A percentile compares a stretch with the other conserved stretches of the same genome.
Conservation (phyloP, 2,888 invertebrate genomes). For the Pollenia labialis region DNA sequence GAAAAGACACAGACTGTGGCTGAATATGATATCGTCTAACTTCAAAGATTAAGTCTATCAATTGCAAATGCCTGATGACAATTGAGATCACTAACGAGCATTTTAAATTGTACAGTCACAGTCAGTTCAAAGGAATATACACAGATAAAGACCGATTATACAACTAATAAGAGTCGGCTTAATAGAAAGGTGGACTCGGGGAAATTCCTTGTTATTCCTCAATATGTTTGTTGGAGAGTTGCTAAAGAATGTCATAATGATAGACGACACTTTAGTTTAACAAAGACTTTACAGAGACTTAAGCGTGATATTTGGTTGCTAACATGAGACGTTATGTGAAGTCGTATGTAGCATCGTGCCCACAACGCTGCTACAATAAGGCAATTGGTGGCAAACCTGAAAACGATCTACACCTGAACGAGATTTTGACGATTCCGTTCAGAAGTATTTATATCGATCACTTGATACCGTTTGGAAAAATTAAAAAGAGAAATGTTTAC, state of each 20-base stretch:
- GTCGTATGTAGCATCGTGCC: slow-evolving; percentile 69
- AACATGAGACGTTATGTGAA: slow-evolving; percentile 72
- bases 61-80: no score
- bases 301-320: slow-evolving; percentile 73
- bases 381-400: slow-evolving; percentile 65
- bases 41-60: no score
- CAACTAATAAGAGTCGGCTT: slow-evolving; percentile 60
- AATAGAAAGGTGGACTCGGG: slow-evolving; percentile 46
- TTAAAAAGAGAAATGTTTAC: no score
- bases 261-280: slow-evolving; percentile 73
- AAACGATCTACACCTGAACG: slow-evolving; percentile 45
- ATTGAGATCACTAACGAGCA: background rate
- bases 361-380: slow-evolving; percentile 69
- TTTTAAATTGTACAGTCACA: background rate
- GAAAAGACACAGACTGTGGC: no score
- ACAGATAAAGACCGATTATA: slow-evolving; percentile 51
- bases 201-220: slow-evolving; percentile 70
- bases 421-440: slow-evolving; percentile 63
- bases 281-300: slow-evolving; percentile 73
- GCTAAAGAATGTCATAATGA: slow-evolving; percentile 76
- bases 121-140: background rate
- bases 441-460: slow-evolving; percentile 58
- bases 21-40: no score
- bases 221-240: slow-evolving; percentile 70
- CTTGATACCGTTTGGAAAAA: slow-evolving; percentile 1